Evolutionary conservation across 2,113 vertebrate species (phyloP).

Genomic region (Probosciger aterrimus): DNA sequence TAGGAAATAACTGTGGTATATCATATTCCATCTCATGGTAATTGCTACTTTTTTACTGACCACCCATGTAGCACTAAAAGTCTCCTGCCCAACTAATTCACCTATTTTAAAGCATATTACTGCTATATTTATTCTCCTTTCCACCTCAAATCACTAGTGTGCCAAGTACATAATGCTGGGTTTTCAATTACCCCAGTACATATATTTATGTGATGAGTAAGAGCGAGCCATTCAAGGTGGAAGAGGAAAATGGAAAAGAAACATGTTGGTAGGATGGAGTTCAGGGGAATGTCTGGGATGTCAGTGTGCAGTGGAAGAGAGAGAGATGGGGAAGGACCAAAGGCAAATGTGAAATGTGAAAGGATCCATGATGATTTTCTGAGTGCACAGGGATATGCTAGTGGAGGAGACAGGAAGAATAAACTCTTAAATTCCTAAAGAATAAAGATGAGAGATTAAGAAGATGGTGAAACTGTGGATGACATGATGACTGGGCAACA

Average conservation of each 20-base stretch:
- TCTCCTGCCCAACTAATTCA: constrained; percentile 57
- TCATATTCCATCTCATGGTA: constrained; percentile 36
- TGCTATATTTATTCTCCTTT: constrained; percentile 40
- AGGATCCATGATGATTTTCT: not conserved
- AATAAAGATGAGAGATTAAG: not conserved
- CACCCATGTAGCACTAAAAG: constrained; percentile 35
- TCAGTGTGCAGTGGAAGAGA: not conserved
- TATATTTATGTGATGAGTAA: constrained; percentile 13
- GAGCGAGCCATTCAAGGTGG: not conserved
- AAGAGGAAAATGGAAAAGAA: constrained; percentile 11
- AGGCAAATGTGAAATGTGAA: not conserved
- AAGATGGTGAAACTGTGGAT: not conserved
- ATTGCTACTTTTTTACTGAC: constrained; percentile 57
- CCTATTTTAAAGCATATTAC: constrained; percentile 48
- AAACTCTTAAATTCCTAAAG: not conserved
- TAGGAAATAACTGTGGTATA: constrained; percentile 34
- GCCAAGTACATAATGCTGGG: constrained; percentile 36
- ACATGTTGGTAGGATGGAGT: not conserved
- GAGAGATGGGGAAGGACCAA: not conserved
- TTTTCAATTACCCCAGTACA: constrained; percentile 16
- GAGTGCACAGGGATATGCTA: not conserved
- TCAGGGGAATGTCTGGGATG: not conserved
- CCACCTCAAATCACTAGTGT: constrained; percentile 27
- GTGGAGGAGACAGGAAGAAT: not conserved
- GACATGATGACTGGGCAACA: not conserved